Evolutionary conservation across 2,113 vertebrate genomes (phyloP).

Genomic region (Prolemur simus): DNA sequence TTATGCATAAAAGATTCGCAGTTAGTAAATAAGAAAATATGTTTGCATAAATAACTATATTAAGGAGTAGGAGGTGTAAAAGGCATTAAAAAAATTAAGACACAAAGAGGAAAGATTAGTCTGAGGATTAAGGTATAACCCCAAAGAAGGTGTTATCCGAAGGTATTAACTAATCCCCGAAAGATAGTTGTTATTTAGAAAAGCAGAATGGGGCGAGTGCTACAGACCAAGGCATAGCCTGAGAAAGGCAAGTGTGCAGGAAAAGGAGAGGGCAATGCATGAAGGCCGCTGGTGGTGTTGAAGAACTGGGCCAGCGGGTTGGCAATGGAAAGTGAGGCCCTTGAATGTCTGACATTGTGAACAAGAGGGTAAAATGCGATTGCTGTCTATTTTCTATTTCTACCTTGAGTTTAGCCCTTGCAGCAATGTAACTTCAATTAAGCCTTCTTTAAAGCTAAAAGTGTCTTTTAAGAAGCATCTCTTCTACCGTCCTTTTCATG

Average conservation of each 20-base stretch:
- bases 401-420: not conserved
- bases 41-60: not conserved
- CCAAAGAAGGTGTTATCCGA: not conserved
- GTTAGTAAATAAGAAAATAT: not conserved
- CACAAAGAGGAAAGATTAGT: not conserved
- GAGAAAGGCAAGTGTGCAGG: not conserved
- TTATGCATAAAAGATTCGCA: not conserved
- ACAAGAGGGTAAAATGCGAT: not conserved
- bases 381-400: not conserved
- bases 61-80: not conserved
- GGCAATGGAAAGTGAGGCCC: not conserved
- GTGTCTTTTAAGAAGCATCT: not conserved
- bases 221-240: not conserved
- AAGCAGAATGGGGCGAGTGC: not conserved
- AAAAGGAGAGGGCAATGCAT: not conserved
- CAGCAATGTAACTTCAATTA: not conserved
- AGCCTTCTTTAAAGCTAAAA: not conserved
- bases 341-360: not conserved
- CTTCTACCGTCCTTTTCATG: not conserved
- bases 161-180: not conserved
- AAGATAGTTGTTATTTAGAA: not conserved
- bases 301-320: not conserved
- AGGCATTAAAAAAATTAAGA: constrained; percentile 15
- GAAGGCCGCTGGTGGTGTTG: not conserved
- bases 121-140: not conserved